phyloP scores from a whole-genome alignment of 2,888 invertebrate species.

The Athalia circularis region DNA sequence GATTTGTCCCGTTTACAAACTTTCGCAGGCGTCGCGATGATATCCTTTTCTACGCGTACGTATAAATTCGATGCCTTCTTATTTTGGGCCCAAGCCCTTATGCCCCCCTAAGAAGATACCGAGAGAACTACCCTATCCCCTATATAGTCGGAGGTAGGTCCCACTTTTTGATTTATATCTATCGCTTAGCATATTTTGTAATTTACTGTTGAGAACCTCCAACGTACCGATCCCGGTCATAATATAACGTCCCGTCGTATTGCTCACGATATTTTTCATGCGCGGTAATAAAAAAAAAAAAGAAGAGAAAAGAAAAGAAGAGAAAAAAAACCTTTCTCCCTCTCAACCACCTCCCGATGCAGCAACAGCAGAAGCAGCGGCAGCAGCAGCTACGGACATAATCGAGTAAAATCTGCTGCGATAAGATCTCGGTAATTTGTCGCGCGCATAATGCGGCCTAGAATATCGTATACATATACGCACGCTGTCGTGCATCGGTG shows the following conservation, averaged over 20 bases:
- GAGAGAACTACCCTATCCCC: slow-evolving; percentile 13
- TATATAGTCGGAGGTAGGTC: slow-evolving; percentile 47
- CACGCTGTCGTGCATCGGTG: slow-evolving; percentile 32
- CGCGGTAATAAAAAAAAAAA: neutral
- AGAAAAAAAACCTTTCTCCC: neutral
- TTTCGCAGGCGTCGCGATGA: slow-evolving; percentile 48
- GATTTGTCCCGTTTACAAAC: slow-evolving; percentile 74
- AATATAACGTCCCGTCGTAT: neutral
- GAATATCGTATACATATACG: neutral
- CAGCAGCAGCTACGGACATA: neutral
- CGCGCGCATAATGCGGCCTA: slow-evolving; percentile 30
- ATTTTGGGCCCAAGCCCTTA: slow-evolving; percentile 51
- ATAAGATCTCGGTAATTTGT: slow-evolving; percentile 71
- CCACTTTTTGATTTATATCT: slow-evolving; percentile 74
- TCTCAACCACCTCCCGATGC: neutral
- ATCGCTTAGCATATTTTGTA: slow-evolving; percentile 74
- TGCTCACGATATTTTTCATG: neutral
- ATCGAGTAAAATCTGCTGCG: slow-evolving; percentile 48
- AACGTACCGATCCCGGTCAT: slow-evolving; percentile 63
- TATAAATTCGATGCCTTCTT: slow-evolving; percentile 40
- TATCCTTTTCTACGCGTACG: slow-evolving; percentile 44
- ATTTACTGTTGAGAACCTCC: slow-evolving; percentile 73
- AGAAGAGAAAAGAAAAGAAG: neutral
- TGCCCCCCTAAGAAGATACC: slow-evolving; percentile 34
- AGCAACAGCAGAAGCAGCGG: neutral